Evolutionary conservation across 2,888 invertebrate species (phyloP).

Genomic region (Lycia hirtaria): DNA sequence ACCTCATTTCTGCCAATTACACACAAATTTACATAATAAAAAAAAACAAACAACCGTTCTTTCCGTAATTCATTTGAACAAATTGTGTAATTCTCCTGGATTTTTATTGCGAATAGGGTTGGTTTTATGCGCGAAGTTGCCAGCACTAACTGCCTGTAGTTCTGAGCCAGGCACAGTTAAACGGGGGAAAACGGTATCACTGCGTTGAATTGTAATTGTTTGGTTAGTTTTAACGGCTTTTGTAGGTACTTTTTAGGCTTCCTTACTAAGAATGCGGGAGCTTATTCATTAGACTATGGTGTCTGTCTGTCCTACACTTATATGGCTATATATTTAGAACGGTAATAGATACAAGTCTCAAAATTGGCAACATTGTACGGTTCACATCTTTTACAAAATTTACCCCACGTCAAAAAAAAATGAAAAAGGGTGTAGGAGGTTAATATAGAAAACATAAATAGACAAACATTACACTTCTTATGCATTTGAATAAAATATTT

Average conservation of each 20-base stretch:
- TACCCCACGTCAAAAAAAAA: too few species aligned
- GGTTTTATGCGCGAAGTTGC: conserved; percentile 10
- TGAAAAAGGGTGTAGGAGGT: not conserved
- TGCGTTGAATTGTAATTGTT: conserved; percentile 1
- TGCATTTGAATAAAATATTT: too few species aligned
- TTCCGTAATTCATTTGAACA: conserved; percentile 18
- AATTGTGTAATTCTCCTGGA: conserved; percentile 26
- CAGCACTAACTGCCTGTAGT: conserved; percentile 5
- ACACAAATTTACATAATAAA: not conserved
- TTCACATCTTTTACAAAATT: too few species aligned
- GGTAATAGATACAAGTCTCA: too few species aligned
- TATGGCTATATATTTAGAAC: too few species aligned
- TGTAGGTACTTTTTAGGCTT: too few species aligned
- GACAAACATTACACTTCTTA: too few species aligned
- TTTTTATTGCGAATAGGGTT: conserved; percentile 9
- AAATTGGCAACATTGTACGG: too few species aligned
- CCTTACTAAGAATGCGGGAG: too few species aligned
- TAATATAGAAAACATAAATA: too few species aligned
- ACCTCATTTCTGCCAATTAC: not conserved
- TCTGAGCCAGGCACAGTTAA: not conserved
- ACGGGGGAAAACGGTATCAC: not conserved
- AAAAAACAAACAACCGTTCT: not conserved
- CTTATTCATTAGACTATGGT: too few species aligned
- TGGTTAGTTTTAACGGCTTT: not conserved
- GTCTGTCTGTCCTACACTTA: too few species aligned